A percentile compares a stretch with the other conserved stretches of the same genome.
Evolutionary conservation across 2,797 vertebrate genomes (phyloP).

Genomic region (Manis javanica): DNA sequence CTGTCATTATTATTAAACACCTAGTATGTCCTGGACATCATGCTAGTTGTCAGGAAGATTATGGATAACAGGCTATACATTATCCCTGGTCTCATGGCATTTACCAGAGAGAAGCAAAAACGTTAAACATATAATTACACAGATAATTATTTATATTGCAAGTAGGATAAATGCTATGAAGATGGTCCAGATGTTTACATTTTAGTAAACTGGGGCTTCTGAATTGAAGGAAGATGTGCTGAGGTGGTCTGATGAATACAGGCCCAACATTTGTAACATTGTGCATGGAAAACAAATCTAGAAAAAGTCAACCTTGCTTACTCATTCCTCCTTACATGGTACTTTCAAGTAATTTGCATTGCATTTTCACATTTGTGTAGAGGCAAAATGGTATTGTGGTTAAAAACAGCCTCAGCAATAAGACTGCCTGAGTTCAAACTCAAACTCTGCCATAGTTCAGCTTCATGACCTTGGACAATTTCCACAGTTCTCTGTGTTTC

Average conservation of each 20-base stretch:
- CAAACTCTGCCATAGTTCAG: not conserved
- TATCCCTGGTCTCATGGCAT: not conserved
- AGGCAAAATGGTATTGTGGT: not conserved
- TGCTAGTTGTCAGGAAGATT: not conserved
- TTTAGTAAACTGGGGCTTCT: not conserved
- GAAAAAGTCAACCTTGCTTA: not conserved
- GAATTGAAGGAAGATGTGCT: not conserved
- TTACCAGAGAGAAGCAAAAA: not conserved
- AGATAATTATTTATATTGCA: not conserved
- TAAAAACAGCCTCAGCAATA: not conserved
- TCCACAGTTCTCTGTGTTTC: not conserved
- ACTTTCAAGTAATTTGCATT: not conserved
- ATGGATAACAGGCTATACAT: not conserved
- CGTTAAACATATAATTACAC: not conserved
- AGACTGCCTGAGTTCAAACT: not conserved
- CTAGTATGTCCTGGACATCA: not conserved
- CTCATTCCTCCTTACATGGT: not conserved
- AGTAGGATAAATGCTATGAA: not conserved
- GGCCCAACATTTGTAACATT: not conserved
- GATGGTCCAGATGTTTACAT: not conserved
- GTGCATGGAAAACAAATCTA: not conserved
- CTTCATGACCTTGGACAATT: not conserved
- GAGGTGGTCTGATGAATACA: not conserved
- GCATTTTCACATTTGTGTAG: not conserved
- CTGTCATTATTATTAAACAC: not conserved